Percentiles rank a stretch among this genome's conserved stretches.
Evolutionary conservation across 2,888 invertebrate species (phyloP).

Genomic region (Chloroclystis v-ata): DNA sequence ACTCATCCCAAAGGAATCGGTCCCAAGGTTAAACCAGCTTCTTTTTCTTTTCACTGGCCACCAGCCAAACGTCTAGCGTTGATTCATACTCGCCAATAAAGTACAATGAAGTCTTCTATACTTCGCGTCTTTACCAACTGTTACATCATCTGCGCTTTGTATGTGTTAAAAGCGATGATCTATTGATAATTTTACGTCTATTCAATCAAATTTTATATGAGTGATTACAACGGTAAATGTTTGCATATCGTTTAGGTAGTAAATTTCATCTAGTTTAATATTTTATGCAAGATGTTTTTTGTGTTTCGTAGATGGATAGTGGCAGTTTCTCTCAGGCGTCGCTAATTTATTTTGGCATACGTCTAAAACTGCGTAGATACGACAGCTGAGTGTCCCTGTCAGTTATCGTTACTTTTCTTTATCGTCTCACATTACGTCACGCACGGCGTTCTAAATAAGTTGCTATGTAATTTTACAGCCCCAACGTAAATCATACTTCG

Average conservation of each 20-base stretch:
- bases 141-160: conserved; percentile 5
- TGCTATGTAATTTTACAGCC: conserved; percentile 8
- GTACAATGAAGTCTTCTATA: conserved; percentile 22
- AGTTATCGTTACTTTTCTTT: background rate
- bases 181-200: conserved; percentile 18
- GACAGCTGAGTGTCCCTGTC: conserved; percentile 3
- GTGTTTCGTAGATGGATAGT: background rate
- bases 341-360: conserved; percentile 6
- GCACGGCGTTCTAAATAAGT: conserved; percentile 2
- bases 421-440: conserved; percentile 6
- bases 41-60: conserved; percentile 48
- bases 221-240: conserved; percentile 13
- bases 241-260: conserved; percentile 8
- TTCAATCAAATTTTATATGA: conserved; percentile 19
- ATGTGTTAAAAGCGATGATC: conserved; percentile 11
- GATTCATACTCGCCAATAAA: conserved; percentile 50
- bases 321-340: background rate
- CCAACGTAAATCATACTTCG: conserved; percentile 19
- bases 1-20: conserved; percentile 31
- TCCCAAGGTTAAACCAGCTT: conserved; percentile 37
- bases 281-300: background rate
- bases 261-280: conserved; percentile 1
- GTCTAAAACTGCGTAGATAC: background rate
- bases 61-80: conserved; percentile 50
- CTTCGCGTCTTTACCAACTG: background rate